Conservation (phyloP, 2,888 invertebrate genomes). For the Notodonta ziczac region DNA sequence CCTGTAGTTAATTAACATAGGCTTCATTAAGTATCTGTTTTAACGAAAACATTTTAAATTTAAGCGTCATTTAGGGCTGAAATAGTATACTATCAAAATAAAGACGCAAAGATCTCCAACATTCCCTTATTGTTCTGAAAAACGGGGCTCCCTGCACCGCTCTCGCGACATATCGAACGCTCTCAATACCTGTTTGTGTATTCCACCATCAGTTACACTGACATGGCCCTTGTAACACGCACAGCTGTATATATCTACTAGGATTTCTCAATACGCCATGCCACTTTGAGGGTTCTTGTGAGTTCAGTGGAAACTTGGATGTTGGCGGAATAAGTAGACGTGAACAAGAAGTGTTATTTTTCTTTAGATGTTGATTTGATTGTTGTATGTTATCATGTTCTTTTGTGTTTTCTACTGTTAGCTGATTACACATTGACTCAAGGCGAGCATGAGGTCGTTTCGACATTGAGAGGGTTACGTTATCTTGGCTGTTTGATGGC, state of each 20-base stretch:
- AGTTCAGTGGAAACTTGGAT: background rate
- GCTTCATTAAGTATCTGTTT: too few species aligned
- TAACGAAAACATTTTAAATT: too few species aligned
- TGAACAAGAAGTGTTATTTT: too few species aligned
- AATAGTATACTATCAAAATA: background rate
- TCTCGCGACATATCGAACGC: constrained; percentile 6
- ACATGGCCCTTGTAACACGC: constrained; percentile 11
- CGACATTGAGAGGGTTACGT: too few species aligned
- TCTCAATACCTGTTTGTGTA: constrained; percentile 27
- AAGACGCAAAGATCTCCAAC: background rate
- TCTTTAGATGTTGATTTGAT: too few species aligned
- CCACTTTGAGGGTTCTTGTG: constrained; percentile 10
- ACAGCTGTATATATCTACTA: constrained; percentile 11
- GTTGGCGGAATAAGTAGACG: background rate
- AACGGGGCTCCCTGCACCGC: background rate
- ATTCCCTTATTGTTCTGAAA: background rate
- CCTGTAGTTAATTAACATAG: too few species aligned
- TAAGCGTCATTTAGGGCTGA: too few species aligned
- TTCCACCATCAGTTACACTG: constrained; percentile 18
- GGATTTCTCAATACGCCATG: constrained; percentile 18
- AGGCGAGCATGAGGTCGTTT: too few species aligned
- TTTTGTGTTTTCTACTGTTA: too few species aligned
- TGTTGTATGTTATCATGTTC: too few species aligned
- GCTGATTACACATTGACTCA: too few species aligned
- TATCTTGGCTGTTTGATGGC: too few species aligned